Evolutionary conservation across 2,797 vertebrate species (phyloP), one percentile per base, ranked within the genome.

Genomic region (Galagoides demidoff): DNA sequence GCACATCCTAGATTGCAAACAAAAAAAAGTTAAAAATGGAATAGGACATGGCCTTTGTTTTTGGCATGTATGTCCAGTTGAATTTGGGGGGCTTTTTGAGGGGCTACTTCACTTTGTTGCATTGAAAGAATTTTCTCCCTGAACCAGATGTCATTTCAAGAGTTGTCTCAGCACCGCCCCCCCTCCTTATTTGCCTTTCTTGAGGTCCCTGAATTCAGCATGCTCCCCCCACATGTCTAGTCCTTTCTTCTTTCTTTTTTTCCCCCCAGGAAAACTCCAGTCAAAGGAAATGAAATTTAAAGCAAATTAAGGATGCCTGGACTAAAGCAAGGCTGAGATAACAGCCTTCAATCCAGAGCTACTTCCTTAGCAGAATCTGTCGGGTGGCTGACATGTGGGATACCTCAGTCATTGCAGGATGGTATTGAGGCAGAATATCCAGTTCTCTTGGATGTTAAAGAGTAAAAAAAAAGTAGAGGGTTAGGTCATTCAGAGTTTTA

Each of bases 261-360:
- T 3, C 3, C 1, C 31, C 3, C 17, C 29, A 7, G 84, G 84
- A 94, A 70, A 63, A 27, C 31, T 64, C 59, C 27, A 94, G 70
- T 71, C 11, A 92, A 85, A 90, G 66, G 73, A 76, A 90, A 31
- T 94, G n/a, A 61, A 92, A 79, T 63, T 86, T 49, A 92, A 86
- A 78, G 64, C 45, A 93, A 95, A 87, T 87, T 77, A 90, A 78
- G 85, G 49, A 82, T 31, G 73, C 59, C 63, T 95, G 87, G 70
- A 68, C 5, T 96, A 57, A 82, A 90, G 84, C 0, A 79, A 79
- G 76, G 87, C 16, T 87, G 66, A 74, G 27, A 64, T 84, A 74
- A 76, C 2, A 90, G 66, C 27, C 52, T 81, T 77, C 45, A 74
- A 66, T 64, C 29, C 82, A 71, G 39, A 64, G 39, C 31, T 49